Evolutionary conservation across 1,140 invertebrate species (phyloP).

Genomic region (Ectropis grisescens): DNA sequence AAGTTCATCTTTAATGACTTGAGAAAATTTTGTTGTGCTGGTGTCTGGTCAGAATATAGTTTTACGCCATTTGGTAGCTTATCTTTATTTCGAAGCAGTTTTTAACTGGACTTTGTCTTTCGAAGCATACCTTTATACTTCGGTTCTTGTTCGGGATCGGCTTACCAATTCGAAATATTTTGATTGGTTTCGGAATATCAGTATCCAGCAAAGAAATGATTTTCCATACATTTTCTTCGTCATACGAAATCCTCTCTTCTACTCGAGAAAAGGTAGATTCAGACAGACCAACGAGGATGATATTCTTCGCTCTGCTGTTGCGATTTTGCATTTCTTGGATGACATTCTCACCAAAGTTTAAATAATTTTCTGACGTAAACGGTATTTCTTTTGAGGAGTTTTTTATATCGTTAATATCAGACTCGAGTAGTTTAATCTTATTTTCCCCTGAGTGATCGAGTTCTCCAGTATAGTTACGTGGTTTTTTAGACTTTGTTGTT

Average conservation of each 20-base stretch:
- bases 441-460: constrained; percentile 3
- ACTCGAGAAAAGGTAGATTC: constrained; percentile 1
- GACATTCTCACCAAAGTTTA: constrained; percentile 6
- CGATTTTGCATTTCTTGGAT: too few relatives aligned
- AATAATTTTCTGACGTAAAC: background rate
- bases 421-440: constrained; percentile 9
- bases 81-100: background rate
- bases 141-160: background rate
- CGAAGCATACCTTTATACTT: background rate
- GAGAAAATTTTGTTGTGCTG: background rate
- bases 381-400: background rate
- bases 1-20: background rate
- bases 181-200: constrained; percentile 7
- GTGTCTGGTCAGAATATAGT: background rate
- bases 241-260: too few relatives aligned
- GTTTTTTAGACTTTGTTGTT: constrained; percentile 6
- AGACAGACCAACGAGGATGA: constrained; percentile 5
- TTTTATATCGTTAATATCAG: too few relatives aligned
- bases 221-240: constrained; percentile 5
- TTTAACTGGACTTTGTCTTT: background rate
- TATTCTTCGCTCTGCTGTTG: constrained; percentile 11
- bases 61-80: background rate
- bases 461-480: constrained; percentile 6
- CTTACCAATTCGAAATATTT: background rate
- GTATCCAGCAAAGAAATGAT: constrained; percentile 3